Base-by-base conservation (phyloP, 2,888 invertebrate genomes). In the Epirrhoe tristata region DNA sequence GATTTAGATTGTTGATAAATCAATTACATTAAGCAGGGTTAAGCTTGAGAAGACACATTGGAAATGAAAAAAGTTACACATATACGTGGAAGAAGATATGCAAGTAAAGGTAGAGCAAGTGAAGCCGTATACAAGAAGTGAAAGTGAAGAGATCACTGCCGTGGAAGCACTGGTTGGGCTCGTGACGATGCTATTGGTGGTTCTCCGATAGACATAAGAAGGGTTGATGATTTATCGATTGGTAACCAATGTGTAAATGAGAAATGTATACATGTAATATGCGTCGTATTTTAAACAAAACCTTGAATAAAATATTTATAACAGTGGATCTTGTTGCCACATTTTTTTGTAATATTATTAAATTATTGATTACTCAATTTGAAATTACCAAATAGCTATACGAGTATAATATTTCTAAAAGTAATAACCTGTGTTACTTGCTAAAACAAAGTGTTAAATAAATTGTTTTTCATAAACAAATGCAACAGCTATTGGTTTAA, bases 41-140 rank as follows among this genome's bases (percentile, higher is more conserved):
- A 74, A 72, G 70, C 72, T 72, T 60, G 67, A 70, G 72, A 67
- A 71, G 65, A 69, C 68, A 68, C 67, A 61, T 60, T 66, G 57
- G 46, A 68, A 69, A 61, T 63, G 59, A 69, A 59, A 60, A 72
- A 69, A 59, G 67, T 59, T 74, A 83, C 81, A 72, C 61, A 71
- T 74, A 72, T 74, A 81, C 79, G 81, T 80, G 72, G 69, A 69
- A 70, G 66, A 74, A 68, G 63, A 67, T 63, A 73, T 74, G 77
- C 77, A 75, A 73, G 74, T 70, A 63, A 66, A 63, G 56, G 66
- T 67, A 82, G 85, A 88, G 85, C 84, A 82, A 87, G 81, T 83
- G 81, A 91, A 89, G 88, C 86, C 81, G 81, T 77, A 70, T 83
- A 84, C 76, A 86, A 76, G 73, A 73, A 88, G 85, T 86, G 82